A percentile compares a stretch with the other conserved stretches of the same genome.
These are phyloP conservation scores for Chauna torquata DNA, from an alignment of 2,113 vertebrate species.

Conservation along the genomic window DNA sequence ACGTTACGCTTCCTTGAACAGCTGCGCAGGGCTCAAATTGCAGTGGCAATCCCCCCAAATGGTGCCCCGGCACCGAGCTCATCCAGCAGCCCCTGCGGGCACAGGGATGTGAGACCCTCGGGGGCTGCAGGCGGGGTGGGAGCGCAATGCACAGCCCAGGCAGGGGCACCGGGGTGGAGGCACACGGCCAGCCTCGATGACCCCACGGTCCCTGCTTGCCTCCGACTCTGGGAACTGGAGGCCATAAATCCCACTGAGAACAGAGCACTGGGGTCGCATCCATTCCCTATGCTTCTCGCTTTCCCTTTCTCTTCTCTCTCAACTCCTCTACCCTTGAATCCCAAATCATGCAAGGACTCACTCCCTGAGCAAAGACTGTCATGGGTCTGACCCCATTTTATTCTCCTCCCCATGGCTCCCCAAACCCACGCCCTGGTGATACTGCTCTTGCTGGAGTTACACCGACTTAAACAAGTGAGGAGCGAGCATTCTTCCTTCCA, in stretches of 20 bases:
- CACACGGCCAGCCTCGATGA: background rate
- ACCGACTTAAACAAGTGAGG: background rate
- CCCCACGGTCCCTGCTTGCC: background rate
- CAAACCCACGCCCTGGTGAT: background rate
- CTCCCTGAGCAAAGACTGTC: background rate
- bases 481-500: background rate
- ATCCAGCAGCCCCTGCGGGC: background rate
- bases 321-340: background rate
- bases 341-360: background rate
- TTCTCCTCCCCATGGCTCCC: background rate
- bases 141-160: background rate
- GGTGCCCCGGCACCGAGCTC: background rate
- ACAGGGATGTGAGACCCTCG: background rate
- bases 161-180: background rate
- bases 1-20: background rate
- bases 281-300: background rate
- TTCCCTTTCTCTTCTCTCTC: rapidly evolving
- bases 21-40: background rate
- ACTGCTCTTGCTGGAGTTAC: background rate
- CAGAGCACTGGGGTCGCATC: background rate
- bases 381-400: background rate
- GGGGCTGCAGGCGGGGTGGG: background rate
- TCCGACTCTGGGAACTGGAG: background rate
- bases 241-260: background rate
- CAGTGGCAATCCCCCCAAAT: background rate